These are phyloP conservation scores for Pseudonaja textilis DNA, from an alignment of 2,113 vertebrate species.

Conservation along the genomic window DNA sequence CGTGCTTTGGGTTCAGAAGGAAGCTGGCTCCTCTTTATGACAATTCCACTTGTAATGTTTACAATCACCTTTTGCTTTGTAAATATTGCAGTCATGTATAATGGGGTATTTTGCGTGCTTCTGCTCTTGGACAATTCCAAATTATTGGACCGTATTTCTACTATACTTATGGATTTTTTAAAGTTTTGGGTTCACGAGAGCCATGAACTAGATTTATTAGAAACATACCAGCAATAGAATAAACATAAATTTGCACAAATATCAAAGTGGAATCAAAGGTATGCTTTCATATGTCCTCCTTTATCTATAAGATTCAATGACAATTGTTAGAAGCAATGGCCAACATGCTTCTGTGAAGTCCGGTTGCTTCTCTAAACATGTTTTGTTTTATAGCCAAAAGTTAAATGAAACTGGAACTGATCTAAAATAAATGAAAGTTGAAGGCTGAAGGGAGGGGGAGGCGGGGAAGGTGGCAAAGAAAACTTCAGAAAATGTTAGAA, in stretches of 20 bases:
- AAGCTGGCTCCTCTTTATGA: neutral
- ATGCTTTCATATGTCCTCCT: neutral
- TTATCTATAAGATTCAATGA: conserved; percentile 19
- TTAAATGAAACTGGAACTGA: conserved; percentile 51
- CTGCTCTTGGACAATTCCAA: conserved; percentile 36
- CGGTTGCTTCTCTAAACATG: conserved; percentile 27
- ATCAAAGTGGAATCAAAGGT: conserved; percentile 25
- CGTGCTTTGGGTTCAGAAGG: neutral
- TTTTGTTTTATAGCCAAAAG: conserved; percentile 54
- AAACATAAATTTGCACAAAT: conserved; percentile 17
- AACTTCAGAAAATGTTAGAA: conserved; percentile 59
- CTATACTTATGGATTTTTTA: conserved; percentile 27
- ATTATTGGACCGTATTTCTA: conserved; percentile 13
- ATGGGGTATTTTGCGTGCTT: rapidly evolving
- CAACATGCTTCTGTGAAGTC: neutral
- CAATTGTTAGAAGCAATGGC: conserved; percentile 45
- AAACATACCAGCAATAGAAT: conserved; percentile 38
- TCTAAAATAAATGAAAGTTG: conserved; percentile 60
- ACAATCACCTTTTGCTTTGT: neutral
- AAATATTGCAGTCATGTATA: neutral
- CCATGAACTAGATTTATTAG: neutral
- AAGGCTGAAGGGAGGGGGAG: conserved; percentile 29
- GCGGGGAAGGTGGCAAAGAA: conserved; percentile 40
- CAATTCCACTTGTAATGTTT: neutral
- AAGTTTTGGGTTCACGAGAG: conserved; percentile 33